Conservation (phyloP, 2,113 vertebrate species). For the Eptatretus burgeri region DNA sequence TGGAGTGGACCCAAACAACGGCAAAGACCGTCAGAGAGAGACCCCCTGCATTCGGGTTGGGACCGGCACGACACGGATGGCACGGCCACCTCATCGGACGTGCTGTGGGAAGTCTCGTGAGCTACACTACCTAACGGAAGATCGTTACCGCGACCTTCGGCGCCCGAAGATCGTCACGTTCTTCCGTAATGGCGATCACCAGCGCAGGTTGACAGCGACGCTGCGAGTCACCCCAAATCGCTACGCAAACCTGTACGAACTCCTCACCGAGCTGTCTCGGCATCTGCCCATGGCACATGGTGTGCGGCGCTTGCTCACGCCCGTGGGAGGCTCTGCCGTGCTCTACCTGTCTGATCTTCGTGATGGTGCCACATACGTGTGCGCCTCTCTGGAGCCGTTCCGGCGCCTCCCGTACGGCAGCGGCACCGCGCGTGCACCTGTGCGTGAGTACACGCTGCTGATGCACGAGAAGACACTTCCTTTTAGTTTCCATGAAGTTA, state of each 20-base stretch:
- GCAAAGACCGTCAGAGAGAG: too few species aligned
- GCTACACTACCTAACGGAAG: not conserved
- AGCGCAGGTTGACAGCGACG: not conserved
- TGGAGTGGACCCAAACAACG: too few species aligned
- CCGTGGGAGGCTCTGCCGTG: not conserved
- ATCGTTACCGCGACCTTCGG: constrained; percentile 3
- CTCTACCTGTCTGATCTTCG: not conserved
- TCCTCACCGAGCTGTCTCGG: not conserved
- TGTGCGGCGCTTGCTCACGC: not conserved
- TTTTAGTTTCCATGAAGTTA: too few species aligned
- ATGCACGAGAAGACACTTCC: too few species aligned
- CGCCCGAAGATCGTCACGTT: not conserved
- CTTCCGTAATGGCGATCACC: not conserved
- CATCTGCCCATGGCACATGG: not conserved
- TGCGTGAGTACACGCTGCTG: too few species aligned
- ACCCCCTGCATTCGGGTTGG: too few species aligned
- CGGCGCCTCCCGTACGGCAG: not conserved
- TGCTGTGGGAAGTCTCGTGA: not conserved
- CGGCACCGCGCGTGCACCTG: too few species aligned
- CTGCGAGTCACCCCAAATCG: constrained; percentile 1
- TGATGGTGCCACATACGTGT: not conserved
- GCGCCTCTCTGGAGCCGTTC: constrained; percentile 4
- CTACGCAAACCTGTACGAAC: constrained; percentile 4
- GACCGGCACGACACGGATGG: too few species aligned
- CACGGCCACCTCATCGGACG: too few species aligned